A percentile compares a stretch with the other conserved stretches of the same genome.
These are phyloP conservation scores for Oceanodroma tethys DNA, from an alignment of 2,113 vertebrate genomes.

Conservation along the genomic window DNA sequence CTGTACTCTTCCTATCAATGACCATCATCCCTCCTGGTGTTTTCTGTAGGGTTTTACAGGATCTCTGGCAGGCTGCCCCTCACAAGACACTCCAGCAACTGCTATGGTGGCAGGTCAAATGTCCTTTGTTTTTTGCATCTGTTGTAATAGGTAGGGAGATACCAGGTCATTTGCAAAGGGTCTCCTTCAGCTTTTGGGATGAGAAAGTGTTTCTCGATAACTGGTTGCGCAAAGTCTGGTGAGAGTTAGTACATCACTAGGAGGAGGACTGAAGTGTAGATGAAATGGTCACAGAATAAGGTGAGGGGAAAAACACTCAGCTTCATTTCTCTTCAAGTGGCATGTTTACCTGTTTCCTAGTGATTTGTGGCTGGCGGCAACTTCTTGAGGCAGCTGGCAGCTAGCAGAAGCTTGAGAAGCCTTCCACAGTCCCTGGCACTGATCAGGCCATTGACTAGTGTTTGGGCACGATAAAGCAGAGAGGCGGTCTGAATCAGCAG, in stretches of 20 bases:
- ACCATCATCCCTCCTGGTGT: background rate
- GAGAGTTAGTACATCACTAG: background rate
- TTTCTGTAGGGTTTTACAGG: background rate
- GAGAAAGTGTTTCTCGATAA: background rate
- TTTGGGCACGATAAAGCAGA: background rate
- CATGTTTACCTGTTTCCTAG: background rate
- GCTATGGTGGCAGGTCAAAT: background rate
- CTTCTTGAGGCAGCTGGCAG: background rate
- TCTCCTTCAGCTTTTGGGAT: background rate
- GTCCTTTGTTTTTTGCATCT: background rate
- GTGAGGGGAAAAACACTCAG: background rate
- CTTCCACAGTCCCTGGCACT: background rate
- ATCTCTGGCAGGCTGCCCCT: background rate
- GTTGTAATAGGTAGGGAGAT: background rate
- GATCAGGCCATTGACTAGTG: background rate
- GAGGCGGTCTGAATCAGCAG: background rate
- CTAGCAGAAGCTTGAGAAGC: background rate
- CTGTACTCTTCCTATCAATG: background rate
- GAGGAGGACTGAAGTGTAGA: background rate
- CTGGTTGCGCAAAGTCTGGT: background rate
- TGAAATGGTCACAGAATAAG: background rate
- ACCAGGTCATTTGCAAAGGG: background rate
- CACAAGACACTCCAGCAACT: background rate
- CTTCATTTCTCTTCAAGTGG: background rate
- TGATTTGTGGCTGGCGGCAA: fast-evolving